Percentiles rank a stretch among this genome's conserved stretches.
Evolutionary conservation across 2,888 invertebrate species (phyloP).

Genomic region (Allophyes oxyacanthae): DNA sequence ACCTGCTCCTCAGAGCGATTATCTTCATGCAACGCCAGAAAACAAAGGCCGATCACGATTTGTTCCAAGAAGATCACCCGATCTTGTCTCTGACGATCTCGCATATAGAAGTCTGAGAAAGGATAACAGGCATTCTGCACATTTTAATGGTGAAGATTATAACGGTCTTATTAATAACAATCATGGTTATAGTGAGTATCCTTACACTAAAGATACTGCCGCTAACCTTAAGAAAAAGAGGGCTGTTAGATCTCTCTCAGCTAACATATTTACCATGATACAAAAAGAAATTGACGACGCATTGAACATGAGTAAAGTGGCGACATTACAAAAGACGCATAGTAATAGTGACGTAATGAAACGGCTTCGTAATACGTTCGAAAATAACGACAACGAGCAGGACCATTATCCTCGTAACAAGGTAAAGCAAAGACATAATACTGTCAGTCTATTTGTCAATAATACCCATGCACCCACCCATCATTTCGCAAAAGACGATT

Average conservation of each 20-base stretch:
- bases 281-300: slow-evolving; percentile 91
- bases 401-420: slow-evolving; percentile 84
- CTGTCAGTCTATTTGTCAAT: slow-evolving; percentile 86
- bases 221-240: slow-evolving; percentile 92
- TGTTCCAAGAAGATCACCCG: slow-evolving; percentile 92
- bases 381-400: slow-evolving; percentile 82
- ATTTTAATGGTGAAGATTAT: slow-evolving; percentile 84
- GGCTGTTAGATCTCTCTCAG: slow-evolving; percentile 94
- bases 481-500: slow-evolving; percentile 87
- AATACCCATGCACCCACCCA: slow-evolving; percentile 82
- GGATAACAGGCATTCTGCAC: slow-evolving; percentile 91
- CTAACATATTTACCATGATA: slow-evolving; percentile 94
- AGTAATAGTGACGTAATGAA: slow-evolving; percentile 90
- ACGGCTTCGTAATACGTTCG: slow-evolving; percentile 82
- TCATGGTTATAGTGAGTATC: slow-evolving; percentile 75
- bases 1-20: slow-evolving; percentile 94
- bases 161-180: slow-evolving; percentile 85
- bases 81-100: slow-evolving; percentile 95
- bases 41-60: slow-evolving; percentile 90
- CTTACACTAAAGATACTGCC: slow-evolving; percentile 75
- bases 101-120: slow-evolving; percentile 96
- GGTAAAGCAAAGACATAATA: slow-evolving; percentile 88
- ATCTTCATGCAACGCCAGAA: slow-evolving; percentile 93
- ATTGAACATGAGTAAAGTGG: slow-evolving; percentile 84
- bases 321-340: slow-evolving; percentile 89